These are phyloP conservation scores for Brachionus rotundiformis DNA, from an alignment of 1,140 invertebrate genomes.

Conservation along the genomic window DNA sequence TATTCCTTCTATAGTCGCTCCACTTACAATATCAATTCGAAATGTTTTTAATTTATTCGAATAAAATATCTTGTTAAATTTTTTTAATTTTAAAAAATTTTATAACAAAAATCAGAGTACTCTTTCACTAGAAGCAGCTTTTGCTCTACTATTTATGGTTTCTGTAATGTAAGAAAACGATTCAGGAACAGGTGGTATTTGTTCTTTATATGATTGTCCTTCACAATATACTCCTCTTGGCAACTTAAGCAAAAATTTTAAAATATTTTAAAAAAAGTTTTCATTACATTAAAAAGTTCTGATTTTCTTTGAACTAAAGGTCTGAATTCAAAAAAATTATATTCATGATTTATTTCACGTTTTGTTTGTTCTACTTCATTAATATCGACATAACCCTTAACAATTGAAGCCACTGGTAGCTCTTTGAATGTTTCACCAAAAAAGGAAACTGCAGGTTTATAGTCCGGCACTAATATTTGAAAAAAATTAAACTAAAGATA, in stretches of 20 bases:
- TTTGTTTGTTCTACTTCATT: slow-evolving; percentile 17
- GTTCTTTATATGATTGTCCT: background rate
- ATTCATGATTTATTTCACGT: slow-evolving; percentile 17
- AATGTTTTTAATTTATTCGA: slow-evolving; percentile 31
- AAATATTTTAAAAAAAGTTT: background rate
- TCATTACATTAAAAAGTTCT: slow-evolving; percentile 28
- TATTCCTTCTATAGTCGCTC: background rate
- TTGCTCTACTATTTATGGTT: background rate
- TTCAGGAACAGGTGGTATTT: background rate
- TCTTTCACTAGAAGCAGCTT: background rate
- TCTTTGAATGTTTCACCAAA: slow-evolving; percentile 12
- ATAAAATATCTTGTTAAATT: slow-evolving; percentile 3
- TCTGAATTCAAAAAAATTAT: slow-evolving; percentile 44
- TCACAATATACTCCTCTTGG: slow-evolving; percentile 36
- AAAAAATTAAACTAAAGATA: no score
- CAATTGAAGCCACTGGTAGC: background rate
- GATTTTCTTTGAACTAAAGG: background rate
- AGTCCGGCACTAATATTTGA: background rate
- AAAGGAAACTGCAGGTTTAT: slow-evolving; percentile 32
- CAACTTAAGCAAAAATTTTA: background rate
- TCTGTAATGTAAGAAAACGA: slow-evolving; percentile 25
- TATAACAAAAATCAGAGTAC: background rate
- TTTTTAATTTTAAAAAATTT: background rate
- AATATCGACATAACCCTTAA: slow-evolving; percentile 5
- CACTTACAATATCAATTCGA: background rate